Conservation (phyloP, 2,797 vertebrate genomes). For the Muscicapa comitata region DNA sequence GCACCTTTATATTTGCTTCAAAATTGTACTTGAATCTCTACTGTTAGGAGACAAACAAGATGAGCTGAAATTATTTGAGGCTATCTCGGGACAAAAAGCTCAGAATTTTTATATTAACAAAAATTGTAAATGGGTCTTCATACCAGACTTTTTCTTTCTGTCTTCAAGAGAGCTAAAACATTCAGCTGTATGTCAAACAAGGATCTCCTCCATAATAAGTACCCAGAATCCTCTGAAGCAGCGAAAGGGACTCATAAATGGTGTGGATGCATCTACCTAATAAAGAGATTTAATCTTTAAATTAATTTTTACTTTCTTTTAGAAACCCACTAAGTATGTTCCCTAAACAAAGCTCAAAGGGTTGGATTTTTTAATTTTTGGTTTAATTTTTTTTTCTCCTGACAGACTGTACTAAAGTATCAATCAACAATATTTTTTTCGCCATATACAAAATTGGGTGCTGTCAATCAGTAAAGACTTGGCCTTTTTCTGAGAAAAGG, state of each 20-base stretch:
- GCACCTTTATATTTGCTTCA: not conserved
- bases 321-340: not conserved
- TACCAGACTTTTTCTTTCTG: not conserved
- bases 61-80: not conserved
- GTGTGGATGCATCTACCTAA: not conserved
- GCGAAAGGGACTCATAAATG: not conserved
- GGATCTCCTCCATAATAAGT: not conserved
- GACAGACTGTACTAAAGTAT: fast-evolving
- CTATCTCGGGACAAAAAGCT: not conserved
- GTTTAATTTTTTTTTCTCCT: not conserved
- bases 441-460: not conserved
- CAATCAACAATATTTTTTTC: not conserved
- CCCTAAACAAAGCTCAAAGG: not conserved
- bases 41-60: not conserved
- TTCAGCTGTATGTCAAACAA: not conserved
- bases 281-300: not conserved
- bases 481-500: not conserved
- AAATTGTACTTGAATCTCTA: not conserved
- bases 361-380: not conserved
- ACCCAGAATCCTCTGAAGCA: not conserved
- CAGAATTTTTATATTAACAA: not conserved
- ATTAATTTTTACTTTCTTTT: not conserved
- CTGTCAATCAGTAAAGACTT: not conserved
- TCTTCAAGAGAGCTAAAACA: not conserved
- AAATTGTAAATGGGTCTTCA: not conserved